Evolutionary conservation across 2,888 invertebrate species (phyloP).

Genomic region (Macaria liturata): DNA sequence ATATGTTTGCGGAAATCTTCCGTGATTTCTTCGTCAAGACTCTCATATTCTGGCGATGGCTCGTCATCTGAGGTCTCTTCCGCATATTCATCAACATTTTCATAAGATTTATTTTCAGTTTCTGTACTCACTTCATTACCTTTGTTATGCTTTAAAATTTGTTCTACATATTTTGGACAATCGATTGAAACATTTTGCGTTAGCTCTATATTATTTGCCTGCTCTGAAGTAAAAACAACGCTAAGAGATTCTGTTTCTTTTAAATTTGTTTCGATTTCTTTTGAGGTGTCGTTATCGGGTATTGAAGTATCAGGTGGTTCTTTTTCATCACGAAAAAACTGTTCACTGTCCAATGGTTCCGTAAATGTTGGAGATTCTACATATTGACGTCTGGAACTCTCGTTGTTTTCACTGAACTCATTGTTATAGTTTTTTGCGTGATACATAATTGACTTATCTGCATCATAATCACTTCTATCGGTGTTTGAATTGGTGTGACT

Average conservation of each 20-base stretch:
- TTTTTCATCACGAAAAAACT: conserved; percentile 24
- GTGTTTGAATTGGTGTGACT: conserved; percentile 1
- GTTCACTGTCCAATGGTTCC: conserved; percentile 22
- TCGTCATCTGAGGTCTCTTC: conserved; percentile 37
- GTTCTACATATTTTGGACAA: no score
- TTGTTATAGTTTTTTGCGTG: background rate
- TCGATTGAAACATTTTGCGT: no score
- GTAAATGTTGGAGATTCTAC: conserved; percentile 26
- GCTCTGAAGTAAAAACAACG: background rate
- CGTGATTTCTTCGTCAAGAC: conserved; percentile 34
- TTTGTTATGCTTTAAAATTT: no score
- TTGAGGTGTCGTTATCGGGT: background rate
- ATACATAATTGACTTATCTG: conserved; percentile 6
- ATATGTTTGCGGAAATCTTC: conserved; percentile 37
- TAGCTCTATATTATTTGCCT: no score
- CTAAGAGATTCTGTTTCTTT: background rate
- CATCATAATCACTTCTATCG: conserved; percentile 2
- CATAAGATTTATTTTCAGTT: conserved; percentile 1
- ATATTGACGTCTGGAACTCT: conserved; percentile 9
- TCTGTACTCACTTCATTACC: background rate
- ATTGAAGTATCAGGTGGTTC: conserved; percentile 3
- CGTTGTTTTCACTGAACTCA: background rate
- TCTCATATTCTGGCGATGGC: conserved; percentile 38
- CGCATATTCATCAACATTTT: conserved; percentile 11
- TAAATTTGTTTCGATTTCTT: background rate